Evolutionary conservation across 1,140 invertebrate species (phyloP).

Genomic region (Megalopta genalis): DNA sequence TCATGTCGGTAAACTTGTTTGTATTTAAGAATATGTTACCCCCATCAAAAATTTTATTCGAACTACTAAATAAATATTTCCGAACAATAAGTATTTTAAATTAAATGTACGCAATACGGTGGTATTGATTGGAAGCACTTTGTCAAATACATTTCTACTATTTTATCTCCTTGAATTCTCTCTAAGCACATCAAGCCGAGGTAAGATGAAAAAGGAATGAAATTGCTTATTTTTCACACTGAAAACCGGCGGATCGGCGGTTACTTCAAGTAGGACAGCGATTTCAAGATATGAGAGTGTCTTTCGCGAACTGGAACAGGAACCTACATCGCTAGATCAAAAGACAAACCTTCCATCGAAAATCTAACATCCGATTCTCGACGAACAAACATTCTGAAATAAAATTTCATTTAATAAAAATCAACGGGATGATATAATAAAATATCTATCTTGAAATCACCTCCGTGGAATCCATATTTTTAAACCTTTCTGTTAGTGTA

Average conservation of each 20-base stretch:
- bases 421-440: background rate
- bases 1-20: no score
- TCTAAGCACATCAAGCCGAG: background rate
- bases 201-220: background rate
- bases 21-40: no score
- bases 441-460: background rate
- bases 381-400: background rate
- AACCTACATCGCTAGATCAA: background rate
- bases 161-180: background rate
- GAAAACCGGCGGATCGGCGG: background rate
- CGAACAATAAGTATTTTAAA: no score
- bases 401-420: background rate
- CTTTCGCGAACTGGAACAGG: background rate
- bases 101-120: no score
- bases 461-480: background rate
- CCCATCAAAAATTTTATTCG: no score
- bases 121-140: background rate
- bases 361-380: background rate
- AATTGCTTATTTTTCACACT: background rate
- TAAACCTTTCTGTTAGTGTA: background rate
- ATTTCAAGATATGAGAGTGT: background rate
- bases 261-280: slow-evolving; percentile 2
- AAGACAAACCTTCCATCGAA: background rate
- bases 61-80: no score
- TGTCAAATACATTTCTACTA: background rate